Evolutionary conservation across 1,140 invertebrate genomes (phyloP).

Genomic region (Paraescarpia echinospica): DNA sequence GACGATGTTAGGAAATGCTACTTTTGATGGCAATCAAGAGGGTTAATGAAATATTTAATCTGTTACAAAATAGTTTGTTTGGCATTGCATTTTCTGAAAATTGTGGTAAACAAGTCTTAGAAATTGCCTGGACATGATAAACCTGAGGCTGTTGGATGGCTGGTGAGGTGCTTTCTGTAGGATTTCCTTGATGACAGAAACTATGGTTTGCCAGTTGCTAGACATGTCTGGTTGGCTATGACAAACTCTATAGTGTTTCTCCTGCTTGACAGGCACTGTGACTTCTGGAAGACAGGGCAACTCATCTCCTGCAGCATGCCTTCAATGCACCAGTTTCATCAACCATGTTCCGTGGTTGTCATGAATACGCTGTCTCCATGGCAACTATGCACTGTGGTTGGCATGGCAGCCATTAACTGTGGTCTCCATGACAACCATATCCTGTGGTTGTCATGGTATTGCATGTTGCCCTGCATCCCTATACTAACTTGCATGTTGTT

Average conservation of each 20-base stretch:
- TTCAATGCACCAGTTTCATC: too few relatives aligned
- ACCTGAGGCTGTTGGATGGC: not conserved
- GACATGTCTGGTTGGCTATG: too few relatives aligned
- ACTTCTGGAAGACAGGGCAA: not conserved
- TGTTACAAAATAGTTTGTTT: not conserved
- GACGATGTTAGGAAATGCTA: not conserved
- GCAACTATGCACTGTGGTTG: too few relatives aligned
- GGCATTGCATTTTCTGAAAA: not conserved
- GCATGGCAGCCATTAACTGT: too few relatives aligned
- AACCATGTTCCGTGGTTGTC: too few relatives aligned
- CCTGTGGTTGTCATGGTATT: not conserved
- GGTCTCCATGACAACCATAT: not conserved
- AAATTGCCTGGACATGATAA: not conserved
- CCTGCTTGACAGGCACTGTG: not conserved
- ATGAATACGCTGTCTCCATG: not conserved
- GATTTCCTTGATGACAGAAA: not conserved
- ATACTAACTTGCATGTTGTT: not conserved
- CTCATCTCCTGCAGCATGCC: too few relatives aligned
- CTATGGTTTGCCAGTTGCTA: not conserved
- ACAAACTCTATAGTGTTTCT: not conserved
- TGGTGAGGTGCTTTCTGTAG: not conserved
- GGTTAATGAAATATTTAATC: not conserved
- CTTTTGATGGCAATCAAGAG: not conserved
- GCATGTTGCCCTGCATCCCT: not conserved
- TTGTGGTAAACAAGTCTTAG: not conserved